Percentiles rank a stretch among this genome's conserved stretches.
phyloP scores from a whole-genome alignment of 2,888 invertebrate genomes.

The Hirtodrosophila histrioides region DNA sequence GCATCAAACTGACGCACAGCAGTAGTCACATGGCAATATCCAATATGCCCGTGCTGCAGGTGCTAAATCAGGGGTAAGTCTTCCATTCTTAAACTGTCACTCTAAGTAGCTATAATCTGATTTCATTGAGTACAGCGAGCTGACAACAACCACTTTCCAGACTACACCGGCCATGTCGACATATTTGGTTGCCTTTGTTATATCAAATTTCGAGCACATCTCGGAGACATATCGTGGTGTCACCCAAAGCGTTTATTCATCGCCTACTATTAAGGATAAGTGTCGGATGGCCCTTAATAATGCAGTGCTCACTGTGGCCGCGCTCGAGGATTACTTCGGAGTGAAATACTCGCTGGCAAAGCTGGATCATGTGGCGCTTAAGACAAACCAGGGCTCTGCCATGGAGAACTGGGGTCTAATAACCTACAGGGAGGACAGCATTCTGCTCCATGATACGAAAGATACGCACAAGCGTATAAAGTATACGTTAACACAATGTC shows the following conservation, averaged over 20 bases:
- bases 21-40: constrained; percentile 82
- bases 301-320: constrained; percentile 70
- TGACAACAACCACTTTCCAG: constrained; percentile 84
- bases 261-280: constrained; percentile 62
- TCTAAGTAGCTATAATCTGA: constrained; percentile 6
- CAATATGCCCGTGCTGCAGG: constrained; percentile 77
- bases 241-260: constrained; percentile 80
- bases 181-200: constrained; percentile 92
- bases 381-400: constrained; percentile 92
- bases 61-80: constrained; percentile 61
- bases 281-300: constrained; percentile 76
- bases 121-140: constrained; percentile 41
- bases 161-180: constrained; percentile 89
- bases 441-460: constrained; percentile 82
- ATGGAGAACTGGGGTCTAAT: constrained; percentile 99
- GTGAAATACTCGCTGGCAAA: constrained; percentile 91
- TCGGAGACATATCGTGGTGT: constrained; percentile 82
- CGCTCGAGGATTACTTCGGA: constrained; percentile 88
- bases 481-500: constrained; percentile 85
- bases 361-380: constrained; percentile 94
- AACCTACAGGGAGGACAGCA: constrained; percentile 85
- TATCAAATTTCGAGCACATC: constrained; percentile 86
- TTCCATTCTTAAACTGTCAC: not conserved
- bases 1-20: constrained; percentile 87
- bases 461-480: constrained; percentile 81